phyloP scores from a whole-genome alignment of 2,797 vertebrate genomes.

The Pangasius macronema region DNA sequence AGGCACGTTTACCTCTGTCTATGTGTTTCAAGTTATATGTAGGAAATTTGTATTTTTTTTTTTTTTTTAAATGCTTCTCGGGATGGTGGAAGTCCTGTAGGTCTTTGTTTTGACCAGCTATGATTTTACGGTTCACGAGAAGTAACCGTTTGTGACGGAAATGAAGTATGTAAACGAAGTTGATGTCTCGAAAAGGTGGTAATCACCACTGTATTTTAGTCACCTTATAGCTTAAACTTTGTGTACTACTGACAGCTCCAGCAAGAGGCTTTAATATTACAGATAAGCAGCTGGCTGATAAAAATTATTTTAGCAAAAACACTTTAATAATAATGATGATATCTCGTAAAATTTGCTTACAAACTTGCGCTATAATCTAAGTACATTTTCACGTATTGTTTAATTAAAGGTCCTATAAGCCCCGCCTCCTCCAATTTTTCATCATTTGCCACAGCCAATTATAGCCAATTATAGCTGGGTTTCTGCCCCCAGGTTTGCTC shows the following conservation, averaged over 20 bases:
- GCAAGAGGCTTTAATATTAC: neutral
- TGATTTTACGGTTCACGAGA: too few species aligned
- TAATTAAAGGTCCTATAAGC: neutral
- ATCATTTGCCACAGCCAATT: neutral
- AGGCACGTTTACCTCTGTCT: conserved; percentile 50
- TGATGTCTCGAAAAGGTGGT: too few species aligned
- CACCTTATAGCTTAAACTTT: neutral
- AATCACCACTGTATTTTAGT: neutral
- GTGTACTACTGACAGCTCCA: neutral
- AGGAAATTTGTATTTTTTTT: conserved; percentile 50
- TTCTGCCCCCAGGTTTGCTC: neutral
- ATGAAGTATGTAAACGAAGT: too few species aligned
- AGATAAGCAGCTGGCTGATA: neutral
- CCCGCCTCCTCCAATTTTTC: neutral
- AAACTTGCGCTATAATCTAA: neutral
- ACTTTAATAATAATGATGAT: neutral
- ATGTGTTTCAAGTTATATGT: conserved; percentile 63
- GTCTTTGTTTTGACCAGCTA: conserved; percentile 49
- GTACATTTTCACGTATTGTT: neutral
- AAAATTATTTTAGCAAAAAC: neutral
- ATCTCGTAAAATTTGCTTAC: neutral
- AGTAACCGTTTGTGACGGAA: too few species aligned
- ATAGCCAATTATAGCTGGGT: neutral
- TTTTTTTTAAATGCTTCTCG: conserved; percentile 51
- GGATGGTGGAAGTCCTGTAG: conserved; percentile 55